Conservation (phyloP, 1,140 invertebrate species). For the Ctenoplectra terminalis region DNA sequence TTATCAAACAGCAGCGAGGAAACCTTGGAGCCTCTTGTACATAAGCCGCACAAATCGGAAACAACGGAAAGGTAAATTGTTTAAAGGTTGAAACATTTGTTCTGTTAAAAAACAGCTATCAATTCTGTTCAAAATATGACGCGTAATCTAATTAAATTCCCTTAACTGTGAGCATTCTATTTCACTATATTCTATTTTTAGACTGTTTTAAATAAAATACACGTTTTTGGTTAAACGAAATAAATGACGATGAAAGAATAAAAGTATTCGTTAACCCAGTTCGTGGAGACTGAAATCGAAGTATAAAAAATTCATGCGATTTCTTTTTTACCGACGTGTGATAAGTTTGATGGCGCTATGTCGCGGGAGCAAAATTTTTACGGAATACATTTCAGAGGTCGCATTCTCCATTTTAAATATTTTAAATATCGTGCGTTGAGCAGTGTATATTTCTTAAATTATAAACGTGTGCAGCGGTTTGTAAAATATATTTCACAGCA, state of each 20-base stretch:
- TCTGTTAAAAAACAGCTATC: background rate
- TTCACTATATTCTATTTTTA: background rate
- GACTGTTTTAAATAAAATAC: background rate
- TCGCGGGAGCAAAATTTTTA: background rate
- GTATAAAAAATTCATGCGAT: background rate
- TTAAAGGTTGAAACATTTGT: background rate
- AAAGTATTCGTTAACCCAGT: background rate
- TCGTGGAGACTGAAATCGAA: background rate
- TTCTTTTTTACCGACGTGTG: conserved; percentile 50
- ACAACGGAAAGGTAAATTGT: conserved; percentile 72
- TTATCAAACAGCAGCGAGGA: conserved; percentile 81
- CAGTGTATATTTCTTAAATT: background rate
- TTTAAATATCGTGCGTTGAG: background rate
- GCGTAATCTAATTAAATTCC: background rate
- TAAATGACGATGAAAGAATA: background rate
- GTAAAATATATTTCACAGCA: conserved; percentile 67
- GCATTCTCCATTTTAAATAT: background rate
- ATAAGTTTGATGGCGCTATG: conserved; percentile 20
- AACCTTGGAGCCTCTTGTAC: conserved; percentile 78
- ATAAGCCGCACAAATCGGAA: conserved; percentile 74
- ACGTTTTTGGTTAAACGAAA: too few relatives aligned
- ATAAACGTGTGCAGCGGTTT: background rate
- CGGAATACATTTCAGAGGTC: background rate
- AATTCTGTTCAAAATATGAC: background rate
- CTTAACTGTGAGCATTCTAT: background rate